Evolutionary conservation across 2,113 vertebrate genomes (phyloP).

Genomic region (Macrotis lagotis): DNA sequence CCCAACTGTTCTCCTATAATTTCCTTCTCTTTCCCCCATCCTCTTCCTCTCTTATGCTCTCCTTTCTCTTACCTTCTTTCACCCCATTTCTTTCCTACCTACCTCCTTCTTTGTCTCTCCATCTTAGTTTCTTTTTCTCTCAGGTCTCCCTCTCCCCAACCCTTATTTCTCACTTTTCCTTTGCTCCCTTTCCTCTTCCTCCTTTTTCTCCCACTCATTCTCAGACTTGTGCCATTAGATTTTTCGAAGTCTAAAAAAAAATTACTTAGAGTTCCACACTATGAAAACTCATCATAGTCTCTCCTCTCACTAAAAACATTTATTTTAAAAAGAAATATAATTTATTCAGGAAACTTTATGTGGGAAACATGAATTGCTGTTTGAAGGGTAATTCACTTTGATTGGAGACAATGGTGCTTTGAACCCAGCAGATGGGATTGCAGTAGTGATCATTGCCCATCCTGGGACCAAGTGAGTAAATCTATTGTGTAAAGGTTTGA

Average conservation of each 20-base stretch:
- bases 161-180: not conserved
- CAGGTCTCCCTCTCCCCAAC: not conserved
- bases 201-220: not conserved
- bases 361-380: constrained; percentile 5
- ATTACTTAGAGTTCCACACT: not conserved
- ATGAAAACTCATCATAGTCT: not conserved
- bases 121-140: not conserved
- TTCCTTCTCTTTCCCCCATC: not conserved
- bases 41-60: not conserved
- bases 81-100: not conserved
- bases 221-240: not conserved
- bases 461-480: not conserved
- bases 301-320: not conserved
- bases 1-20: not conserved
- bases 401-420: not conserved
- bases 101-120: not conserved
- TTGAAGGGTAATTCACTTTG: not conserved
- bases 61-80: not conserved
- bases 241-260: not conserved
- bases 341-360: not conserved
- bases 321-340: not conserved
- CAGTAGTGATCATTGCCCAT: too few relatives aligned
- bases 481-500: not conserved
- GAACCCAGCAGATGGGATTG: not conserved
- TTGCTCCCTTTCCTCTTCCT: not conserved